These are phyloP conservation scores for Phymanthus crucifer DNA, from an alignment of 92 coral and sea anemone species.

Conservation along the genomic window DNA sequence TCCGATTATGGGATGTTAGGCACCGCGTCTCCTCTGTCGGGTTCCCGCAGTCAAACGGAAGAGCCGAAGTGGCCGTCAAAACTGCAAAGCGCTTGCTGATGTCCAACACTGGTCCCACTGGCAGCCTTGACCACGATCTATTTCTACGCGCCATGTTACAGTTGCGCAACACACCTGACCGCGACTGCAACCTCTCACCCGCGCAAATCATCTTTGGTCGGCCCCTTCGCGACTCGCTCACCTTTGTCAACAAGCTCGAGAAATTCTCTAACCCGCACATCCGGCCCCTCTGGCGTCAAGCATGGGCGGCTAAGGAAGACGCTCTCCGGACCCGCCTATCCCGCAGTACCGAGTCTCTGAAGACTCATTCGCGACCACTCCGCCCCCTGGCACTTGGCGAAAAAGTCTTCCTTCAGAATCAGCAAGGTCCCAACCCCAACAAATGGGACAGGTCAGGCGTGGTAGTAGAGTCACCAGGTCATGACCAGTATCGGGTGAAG, in stretches of 20 bases:
- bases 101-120: conserved; percentile 58
- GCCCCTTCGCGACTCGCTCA: conserved; percentile 45
- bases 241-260: conserved; percentile 49
- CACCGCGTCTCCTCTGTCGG: background rate
- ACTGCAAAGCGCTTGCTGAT: conserved; percentile 54
- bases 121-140: conserved; percentile 52
- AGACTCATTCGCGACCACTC: conserved; percentile 43
- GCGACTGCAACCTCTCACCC: conserved; percentile 49
- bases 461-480: conserved; percentile 30
- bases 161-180: conserved; percentile 49
- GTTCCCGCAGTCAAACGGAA: conserved; percentile 15
- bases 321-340: conserved; percentile 43
- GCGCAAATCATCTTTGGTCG: conserved; percentile 46
- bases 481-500: conserved; percentile 48
- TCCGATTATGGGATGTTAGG: conserved; percentile 35
- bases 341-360: conserved; percentile 39
- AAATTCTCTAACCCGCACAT: conserved; percentile 48
- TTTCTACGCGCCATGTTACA: conserved; percentile 47
- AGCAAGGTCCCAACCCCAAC: conserved; percentile 41
- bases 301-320: conserved; percentile 54
- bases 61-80: conserved; percentile 62
- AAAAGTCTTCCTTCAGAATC: conserved; percentile 50
- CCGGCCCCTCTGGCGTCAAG: conserved; percentile 50
- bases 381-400: conserved; percentile 35
- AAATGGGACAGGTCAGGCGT: conserved; percentile 56